These are phyloP conservation scores for Cyclina sinensis DNA, from an alignment of 1,140 invertebrate species.

Conservation along the genomic window DNA sequence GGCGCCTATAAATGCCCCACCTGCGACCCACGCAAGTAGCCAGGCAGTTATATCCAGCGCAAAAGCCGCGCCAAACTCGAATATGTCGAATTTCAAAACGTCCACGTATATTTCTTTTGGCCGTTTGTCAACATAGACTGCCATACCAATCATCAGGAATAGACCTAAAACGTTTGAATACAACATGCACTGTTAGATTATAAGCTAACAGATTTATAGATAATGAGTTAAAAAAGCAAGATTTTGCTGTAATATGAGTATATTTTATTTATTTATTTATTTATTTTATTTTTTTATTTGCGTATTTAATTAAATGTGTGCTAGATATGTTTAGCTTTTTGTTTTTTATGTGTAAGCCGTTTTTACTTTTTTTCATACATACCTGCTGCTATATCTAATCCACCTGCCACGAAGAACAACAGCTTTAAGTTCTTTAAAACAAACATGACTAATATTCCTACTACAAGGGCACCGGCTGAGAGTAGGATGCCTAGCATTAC, in stretches of 20 bases:
- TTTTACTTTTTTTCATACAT: neutral
- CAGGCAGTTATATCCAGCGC: conserved; percentile 3
- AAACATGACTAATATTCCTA: neutral
- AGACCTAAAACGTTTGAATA: neutral
- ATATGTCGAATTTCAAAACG: too few species aligned
- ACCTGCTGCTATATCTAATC: conserved; percentile 1
- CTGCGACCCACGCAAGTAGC: neutral
- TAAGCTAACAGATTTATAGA: neutral
- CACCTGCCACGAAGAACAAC: conserved; percentile 2
- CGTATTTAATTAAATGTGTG: too few species aligned
- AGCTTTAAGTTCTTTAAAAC: neutral
- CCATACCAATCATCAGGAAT: conserved; percentile 4
- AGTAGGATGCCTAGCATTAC: neutral
- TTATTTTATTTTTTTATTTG: too few species aligned
- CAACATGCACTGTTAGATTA: neutral
- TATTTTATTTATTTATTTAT: too few species aligned
- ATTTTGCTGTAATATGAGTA: too few species aligned
- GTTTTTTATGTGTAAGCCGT: too few species aligned
- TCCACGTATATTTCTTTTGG: too few species aligned
- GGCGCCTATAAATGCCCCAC: neutral
- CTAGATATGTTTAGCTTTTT: too few species aligned
- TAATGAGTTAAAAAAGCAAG: too few species aligned
- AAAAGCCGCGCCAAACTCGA: neutral
- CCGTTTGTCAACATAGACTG: neutral
- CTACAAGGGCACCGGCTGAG: neutral